Percentiles rank a stretch among this genome's conserved stretches.
phyloP scores from a whole-genome alignment of 1,140 invertebrate genomes.

The Conus ventricosus region DNA sequence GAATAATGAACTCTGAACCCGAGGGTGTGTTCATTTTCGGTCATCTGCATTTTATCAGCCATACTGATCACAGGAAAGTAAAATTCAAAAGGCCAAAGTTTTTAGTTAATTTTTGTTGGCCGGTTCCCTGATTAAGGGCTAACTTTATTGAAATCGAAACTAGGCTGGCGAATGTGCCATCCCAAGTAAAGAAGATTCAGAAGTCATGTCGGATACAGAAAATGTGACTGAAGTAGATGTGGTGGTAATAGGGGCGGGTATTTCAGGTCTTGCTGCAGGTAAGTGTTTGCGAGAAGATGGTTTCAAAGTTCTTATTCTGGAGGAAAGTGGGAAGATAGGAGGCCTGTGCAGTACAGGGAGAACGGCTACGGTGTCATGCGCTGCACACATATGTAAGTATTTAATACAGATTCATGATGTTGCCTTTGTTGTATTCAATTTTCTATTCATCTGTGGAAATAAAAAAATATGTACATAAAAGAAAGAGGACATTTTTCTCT shows the following conservation, averaged over 20 bases:
- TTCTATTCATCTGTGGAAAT: no score
- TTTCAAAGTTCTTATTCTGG: conserved; percentile 63
- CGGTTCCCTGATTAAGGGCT: no score
- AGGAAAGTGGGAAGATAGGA: conserved; percentile 67
- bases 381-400: conserved; percentile 72
- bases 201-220: neutral
- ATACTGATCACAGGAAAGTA: neutral
- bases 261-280: conserved; percentile 69
- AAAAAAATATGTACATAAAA: no score
- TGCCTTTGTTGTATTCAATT: no score
- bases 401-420: neutral
- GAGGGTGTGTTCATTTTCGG: neutral
- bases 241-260: conserved; percentile 70
- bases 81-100: no score
- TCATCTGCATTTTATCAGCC: neutral
- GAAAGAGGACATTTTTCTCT: no score
- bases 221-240: conserved; percentile 52
- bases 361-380: conserved; percentile 73
- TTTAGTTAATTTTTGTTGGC: no score
- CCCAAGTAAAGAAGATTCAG: neutral
- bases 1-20: conserved; percentile 1
- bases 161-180: no score
- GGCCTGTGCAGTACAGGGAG: conserved; percentile 70
- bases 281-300: conserved; percentile 69
- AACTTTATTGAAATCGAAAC: no score